Conservation (phyloP, 2,888 invertebrate species). For the Cephalotes varians region DNA sequence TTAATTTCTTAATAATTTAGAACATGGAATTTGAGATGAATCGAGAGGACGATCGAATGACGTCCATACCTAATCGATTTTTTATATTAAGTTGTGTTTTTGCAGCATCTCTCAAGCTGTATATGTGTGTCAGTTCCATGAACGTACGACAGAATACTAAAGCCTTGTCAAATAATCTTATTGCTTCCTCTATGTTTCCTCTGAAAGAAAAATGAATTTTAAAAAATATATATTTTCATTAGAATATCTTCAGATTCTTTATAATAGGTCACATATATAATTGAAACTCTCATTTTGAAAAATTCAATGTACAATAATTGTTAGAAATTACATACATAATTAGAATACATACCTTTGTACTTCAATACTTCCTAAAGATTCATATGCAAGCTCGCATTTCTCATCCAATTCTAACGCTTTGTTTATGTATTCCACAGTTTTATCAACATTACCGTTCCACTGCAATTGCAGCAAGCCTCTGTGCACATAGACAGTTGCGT, state of each 20-base stretch:
- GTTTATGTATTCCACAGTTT: slow-evolving; percentile 92
- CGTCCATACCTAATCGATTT: slow-evolving; percentile 90
- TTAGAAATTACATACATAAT: neutral
- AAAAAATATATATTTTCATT: slow-evolving; percentile 27
- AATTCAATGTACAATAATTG: neutral
- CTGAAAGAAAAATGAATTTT: slow-evolving; percentile 86
- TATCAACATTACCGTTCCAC: slow-evolving; percentile 93
- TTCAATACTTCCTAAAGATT: slow-evolving; percentile 97
- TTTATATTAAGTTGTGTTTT: slow-evolving; percentile 95
- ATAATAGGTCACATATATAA: neutral
- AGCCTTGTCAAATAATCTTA: slow-evolving; percentile 95
- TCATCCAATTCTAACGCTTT: slow-evolving; percentile 95
- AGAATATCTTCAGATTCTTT: neutral
- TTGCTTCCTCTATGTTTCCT: slow-evolving; percentile 93
- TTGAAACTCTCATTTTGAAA: neutral
- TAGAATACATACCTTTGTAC: slow-evolving; percentile 89
- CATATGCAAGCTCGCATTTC: slow-evolving; percentile 97
- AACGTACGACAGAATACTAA: slow-evolving; percentile 94
- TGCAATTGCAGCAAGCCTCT: slow-evolving; percentile 94
- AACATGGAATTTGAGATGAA: slow-evolving; percentile 20
- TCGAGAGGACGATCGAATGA: slow-evolving; percentile 72
- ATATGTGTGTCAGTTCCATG: slow-evolving; percentile 96
- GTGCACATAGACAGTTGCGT: slow-evolving; percentile 95
- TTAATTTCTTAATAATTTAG: slow-evolving; percentile 57
- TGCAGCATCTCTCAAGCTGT: slow-evolving; percentile 95